Percentiles rank a stretch among this genome's conserved stretches.
Evolutionary conservation across 2,797 vertebrate genomes (phyloP).

Genomic region (Rhyacichthys aspro): DNA sequence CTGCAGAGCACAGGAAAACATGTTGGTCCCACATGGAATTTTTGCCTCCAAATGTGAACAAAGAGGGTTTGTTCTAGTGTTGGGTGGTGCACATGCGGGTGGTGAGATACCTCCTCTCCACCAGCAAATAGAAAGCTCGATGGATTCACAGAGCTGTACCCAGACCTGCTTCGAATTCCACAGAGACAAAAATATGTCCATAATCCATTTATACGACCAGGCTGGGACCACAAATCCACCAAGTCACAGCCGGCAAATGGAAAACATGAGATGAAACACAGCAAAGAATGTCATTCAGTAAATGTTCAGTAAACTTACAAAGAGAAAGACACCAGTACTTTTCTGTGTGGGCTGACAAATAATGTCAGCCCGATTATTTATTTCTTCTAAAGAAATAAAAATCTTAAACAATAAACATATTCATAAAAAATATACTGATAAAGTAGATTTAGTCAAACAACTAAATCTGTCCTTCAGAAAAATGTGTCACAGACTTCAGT

Average conservation of each 20-base stretch:
- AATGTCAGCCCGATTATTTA: conserved; percentile 15
- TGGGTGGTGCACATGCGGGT: conserved; percentile 20
- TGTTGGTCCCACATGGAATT: conserved; percentile 13
- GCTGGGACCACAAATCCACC: neutral
- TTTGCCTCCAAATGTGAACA: conserved; percentile 36
- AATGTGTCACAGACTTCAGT: conserved; percentile 2
- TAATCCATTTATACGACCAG: neutral
- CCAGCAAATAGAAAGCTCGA: conserved; percentile 43
- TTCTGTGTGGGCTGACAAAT: neutral
- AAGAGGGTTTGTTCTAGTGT: conserved; percentile 42
- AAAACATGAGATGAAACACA: neutral
- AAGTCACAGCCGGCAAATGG: neutral
- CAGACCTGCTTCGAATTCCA: conserved; percentile 1
- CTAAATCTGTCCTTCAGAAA: conserved; percentile 3
- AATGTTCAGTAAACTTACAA: neutral
- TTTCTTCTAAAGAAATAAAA: conserved; percentile 28
- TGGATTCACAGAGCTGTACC: conserved; percentile 14
- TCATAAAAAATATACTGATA: conserved; percentile 21
- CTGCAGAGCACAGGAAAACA: conserved; percentile 5
- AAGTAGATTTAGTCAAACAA: neutral
- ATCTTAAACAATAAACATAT: conserved; percentile 5
- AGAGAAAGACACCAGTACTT: neutral
- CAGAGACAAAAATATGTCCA: conserved; percentile 32
- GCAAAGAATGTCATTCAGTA: neutral
- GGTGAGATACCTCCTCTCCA: conserved; percentile 30